Conservation (phyloP, 1,140 invertebrate species). For the Marisa cornuarietis region DNA sequence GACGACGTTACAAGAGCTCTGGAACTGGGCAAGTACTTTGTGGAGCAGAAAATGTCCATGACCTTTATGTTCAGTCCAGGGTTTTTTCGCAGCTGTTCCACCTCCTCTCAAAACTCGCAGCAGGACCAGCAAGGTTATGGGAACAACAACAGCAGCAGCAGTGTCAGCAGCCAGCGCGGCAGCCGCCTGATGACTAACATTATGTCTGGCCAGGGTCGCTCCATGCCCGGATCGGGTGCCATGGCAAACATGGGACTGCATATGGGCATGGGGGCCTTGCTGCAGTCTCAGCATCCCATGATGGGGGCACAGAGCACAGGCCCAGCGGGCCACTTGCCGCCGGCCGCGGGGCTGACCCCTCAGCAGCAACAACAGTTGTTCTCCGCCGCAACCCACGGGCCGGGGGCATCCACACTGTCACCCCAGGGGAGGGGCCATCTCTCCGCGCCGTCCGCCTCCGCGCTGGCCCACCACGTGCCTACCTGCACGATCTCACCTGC, state of each 20-base stretch:
- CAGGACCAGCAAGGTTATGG: too few relatives aligned
- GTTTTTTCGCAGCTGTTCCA: constrained; percentile 20
- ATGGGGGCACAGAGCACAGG: too few relatives aligned
- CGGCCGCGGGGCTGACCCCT: background rate
- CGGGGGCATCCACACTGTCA: background rate
- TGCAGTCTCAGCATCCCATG: too few relatives aligned
- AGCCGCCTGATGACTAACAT: background rate
- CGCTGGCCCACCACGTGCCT: background rate
- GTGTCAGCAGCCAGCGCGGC: background rate
- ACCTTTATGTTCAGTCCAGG: constrained; percentile 39
- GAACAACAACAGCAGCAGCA: background rate
- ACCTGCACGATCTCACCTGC: constrained; percentile 6
- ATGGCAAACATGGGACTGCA: too few relatives aligned
- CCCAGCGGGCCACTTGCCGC: too few relatives aligned
- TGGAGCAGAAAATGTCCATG: constrained; percentile 45
- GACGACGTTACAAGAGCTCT: constrained; percentile 17
- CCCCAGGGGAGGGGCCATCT: background rate
- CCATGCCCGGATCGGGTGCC: too few relatives aligned
- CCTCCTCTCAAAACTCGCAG: background rate
- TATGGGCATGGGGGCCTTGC: too few relatives aligned
- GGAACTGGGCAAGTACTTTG: constrained; percentile 41
- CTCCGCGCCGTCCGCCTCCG: background rate
- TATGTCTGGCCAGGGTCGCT: too few relatives aligned
- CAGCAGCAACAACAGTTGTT: background rate
- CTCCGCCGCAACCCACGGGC: background rate